Conservation (phyloP, 30 jellyfish, hydroid and myxozoan genomes). For the Hydractinia symbiolongicarpus region DNA sequence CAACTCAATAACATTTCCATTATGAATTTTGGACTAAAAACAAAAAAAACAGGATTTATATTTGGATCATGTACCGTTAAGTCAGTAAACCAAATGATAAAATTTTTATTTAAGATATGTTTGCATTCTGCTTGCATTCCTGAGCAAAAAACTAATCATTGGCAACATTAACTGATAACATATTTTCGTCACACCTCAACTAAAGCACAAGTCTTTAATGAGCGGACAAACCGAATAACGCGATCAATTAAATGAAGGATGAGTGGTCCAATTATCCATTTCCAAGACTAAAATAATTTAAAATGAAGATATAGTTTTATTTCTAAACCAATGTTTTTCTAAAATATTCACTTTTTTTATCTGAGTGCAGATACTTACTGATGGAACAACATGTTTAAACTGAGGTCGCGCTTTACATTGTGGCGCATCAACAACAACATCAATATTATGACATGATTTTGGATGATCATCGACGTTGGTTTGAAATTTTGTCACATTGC, state of each 20-base stretch:
- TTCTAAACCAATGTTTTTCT: background rate
- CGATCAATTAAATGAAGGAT: slow-evolving; percentile 48
- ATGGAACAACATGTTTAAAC: slow-evolving; percentile 53
- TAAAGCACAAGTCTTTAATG: slow-evolving; percentile 2
- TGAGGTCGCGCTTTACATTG: slow-evolving; percentile 40
- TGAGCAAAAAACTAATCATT: no score
- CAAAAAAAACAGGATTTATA: background rate
- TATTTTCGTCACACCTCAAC: slow-evolving; percentile 5
- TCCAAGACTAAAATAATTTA: slow-evolving; percentile 66
- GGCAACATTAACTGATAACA: background rate
- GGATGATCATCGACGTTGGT: slow-evolving; percentile 57
- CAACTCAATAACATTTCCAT: slow-evolving; percentile 77
- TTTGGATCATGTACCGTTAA: background rate
- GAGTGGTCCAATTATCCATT: slow-evolving; percentile 69
- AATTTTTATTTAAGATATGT: background rate
- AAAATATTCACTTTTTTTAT: background rate
- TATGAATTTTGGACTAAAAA: slow-evolving; percentile 45
- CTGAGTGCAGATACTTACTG: slow-evolving; percentile 22
- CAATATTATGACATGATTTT: slow-evolving; percentile 22
- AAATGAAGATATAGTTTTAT: background rate
- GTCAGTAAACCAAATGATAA: background rate
- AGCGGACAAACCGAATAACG: slow-evolving; percentile 32
- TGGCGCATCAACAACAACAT: background rate
- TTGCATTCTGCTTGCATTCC: no score
- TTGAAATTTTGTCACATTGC: slow-evolving; percentile 66